Conservation (phyloP, 2,797 vertebrate genomes). For the Rhynchonycteris naso region DNA sequence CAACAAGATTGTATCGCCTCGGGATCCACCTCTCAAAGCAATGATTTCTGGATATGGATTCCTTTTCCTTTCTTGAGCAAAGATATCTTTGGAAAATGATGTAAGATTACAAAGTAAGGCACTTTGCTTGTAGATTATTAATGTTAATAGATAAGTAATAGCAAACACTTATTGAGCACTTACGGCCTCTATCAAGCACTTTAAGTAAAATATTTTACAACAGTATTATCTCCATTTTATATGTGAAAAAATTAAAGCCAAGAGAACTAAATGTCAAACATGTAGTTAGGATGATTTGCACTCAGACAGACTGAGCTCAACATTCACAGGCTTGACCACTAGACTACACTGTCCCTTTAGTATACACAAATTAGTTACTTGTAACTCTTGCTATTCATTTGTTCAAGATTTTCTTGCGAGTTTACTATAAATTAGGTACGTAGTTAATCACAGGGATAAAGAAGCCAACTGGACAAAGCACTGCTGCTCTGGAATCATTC, state of each 20-base stretch:
- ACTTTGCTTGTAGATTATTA: not conserved
- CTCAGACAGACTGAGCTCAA: not conserved
- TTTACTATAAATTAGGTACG: not conserved
- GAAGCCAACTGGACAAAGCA: not conserved
- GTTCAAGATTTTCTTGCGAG: not conserved
- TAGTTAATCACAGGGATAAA: not conserved
- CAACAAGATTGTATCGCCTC: not conserved
- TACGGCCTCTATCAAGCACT: not conserved
- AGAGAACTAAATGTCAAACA: not conserved
- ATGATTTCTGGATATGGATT: not conserved
- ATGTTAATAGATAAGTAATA: conserved; percentile 8
- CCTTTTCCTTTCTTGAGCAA: not conserved
- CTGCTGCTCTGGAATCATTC: not conserved
- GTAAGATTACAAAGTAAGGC: not conserved
- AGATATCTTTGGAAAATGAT: not conserved
- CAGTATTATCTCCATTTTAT: not conserved
- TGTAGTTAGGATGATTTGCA: not conserved
- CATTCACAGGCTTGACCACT: not conserved
- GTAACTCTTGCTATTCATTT: not conserved
- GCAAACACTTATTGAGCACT: not conserved
- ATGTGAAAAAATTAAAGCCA: conserved; percentile 4
- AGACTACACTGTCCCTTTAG: not conserved
- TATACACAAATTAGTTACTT: not conserved
- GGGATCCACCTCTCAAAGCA: not conserved
- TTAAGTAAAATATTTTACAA: not conserved